These are phyloP conservation scores for Bombus difficillimus DNA, from an alignment of 1,140 invertebrate species.

Conservation along the genomic window DNA sequence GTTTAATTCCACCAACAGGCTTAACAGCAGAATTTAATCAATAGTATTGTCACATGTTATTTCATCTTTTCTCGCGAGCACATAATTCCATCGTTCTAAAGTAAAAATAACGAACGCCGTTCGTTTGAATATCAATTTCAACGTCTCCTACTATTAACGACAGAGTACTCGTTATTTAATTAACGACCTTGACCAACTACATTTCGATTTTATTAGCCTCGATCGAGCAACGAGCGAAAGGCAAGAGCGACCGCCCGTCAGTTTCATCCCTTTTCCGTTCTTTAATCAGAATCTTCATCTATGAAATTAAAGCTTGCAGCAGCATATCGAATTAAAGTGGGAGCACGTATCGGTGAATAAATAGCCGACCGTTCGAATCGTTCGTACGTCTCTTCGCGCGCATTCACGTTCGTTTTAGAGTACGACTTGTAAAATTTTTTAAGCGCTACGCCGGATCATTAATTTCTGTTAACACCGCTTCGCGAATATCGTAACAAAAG, in stretches of 20 bases:
- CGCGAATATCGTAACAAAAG: constrained; percentile 40
- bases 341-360: neutral
- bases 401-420: neutral
- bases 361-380: constrained; percentile 26
- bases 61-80: neutral
- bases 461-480: constrained; percentile 28
- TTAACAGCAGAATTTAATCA: neutral
- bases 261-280: neutral
- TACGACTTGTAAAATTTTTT: constrained; percentile 25
- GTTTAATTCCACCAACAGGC: neutral
- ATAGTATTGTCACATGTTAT: neutral
- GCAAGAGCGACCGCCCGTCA: neutral
- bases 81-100: neutral
- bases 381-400: neutral
- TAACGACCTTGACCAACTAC: neutral
- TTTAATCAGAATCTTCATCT: neutral
- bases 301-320: constrained; percentile 35
- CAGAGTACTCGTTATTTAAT: neutral
- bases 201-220: constrained; percentile 13
- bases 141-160: neutral
- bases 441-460: constrained; percentile 43
- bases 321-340: neutral
- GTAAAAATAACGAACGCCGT: neutral
- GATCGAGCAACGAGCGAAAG: neutral
- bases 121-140: neutral